Evolutionary conservation across 2,113 vertebrate species (phyloP), one percentile per base, ranked within the genome.

Genomic region (Burhinus bistriatus): DNA sequence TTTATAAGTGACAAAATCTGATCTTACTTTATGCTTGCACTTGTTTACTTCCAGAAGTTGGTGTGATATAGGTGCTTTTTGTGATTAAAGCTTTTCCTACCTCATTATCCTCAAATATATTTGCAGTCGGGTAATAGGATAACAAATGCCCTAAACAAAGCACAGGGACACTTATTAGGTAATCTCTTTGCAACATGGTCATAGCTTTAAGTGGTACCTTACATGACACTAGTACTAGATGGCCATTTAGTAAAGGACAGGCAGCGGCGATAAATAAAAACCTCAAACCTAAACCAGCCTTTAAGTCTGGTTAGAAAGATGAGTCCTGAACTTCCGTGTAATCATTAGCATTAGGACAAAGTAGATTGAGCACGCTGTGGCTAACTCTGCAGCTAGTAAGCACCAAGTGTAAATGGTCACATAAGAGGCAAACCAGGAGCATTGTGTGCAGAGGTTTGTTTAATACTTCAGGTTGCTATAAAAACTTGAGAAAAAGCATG

Each of bases 21-120:
- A 64, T 87, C 38, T 83, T 9, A 2, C 30, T 80, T 34, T 25
- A 2, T 20, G 32, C 45, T 89, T 3, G 0, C 0, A 1, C 52
- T 55, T 72, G 36, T 79, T 91, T 68, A 12, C 23, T 72, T 85
- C 45, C n/a, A 57, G 57, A 66, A 47, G 61, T 26, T 27, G 34
- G 59, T 89, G 61, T 75, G 38, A 47, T 66, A 20, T 2, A 71
- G 15, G 30, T 68, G 59, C 44, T 64, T 73, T 54, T 51, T 70
- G 22, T 51, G 36, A 51, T 83, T 44, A 29, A 81, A 68, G 14
- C 10, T 82, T 73, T 92, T 93, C 26, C 23, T 89, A 36, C 38
- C 30, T 52, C 8, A 9, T 76, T 80, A 29, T 11, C 15, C 83
- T 93, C 1, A 15, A 58, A 66, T 49, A 76, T 59, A 76, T 40